A percentile compares a stretch with the other conserved stretches of the same genome.
phyloP scores from a whole-genome alignment of 64 coral and sea anemone genomes.

The Catalaphyllia jardinei region DNA sequence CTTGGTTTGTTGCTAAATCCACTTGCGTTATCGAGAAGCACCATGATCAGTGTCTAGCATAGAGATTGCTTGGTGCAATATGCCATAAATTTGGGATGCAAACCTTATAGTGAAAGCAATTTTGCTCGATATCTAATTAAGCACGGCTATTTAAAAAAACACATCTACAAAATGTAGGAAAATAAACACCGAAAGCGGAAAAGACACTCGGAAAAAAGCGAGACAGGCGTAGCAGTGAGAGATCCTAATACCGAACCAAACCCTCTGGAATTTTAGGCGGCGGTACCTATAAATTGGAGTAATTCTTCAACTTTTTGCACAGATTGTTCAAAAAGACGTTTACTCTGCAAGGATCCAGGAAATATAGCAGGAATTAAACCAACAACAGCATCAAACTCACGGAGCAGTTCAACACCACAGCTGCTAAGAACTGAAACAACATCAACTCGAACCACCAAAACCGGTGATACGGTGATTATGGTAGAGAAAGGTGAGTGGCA shows the following conservation, averaged over 20 bases:
- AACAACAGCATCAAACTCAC: neutral
- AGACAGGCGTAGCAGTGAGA: neutral
- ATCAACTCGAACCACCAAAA: neutral
- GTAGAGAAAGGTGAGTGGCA: constrained; percentile 20
- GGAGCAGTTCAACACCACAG: neutral
- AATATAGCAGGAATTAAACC: neutral
- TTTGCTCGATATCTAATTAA: neutral
- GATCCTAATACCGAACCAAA: too few species aligned
- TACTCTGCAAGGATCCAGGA: neutral
- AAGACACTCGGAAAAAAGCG: neutral
- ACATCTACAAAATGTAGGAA: neutral
- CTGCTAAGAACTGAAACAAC: neutral
- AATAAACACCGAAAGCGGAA: neutral
- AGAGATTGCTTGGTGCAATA: neutral
- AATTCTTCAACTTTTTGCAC: neutral
- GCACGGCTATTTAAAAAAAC: neutral
- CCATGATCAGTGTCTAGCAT: too few species aligned
- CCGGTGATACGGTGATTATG: neutral
- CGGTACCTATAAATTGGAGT: neutral
- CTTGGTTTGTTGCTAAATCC: too few species aligned
- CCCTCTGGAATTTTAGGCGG: neutral
- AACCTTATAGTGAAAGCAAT: neutral
- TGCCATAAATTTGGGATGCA: neutral
- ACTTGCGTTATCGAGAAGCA: too few species aligned
- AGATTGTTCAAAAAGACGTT: neutral